phyloP scores from a whole-genome alignment of 2,113 vertebrate genomes.

The Brienomyrus longianalis region DNA sequence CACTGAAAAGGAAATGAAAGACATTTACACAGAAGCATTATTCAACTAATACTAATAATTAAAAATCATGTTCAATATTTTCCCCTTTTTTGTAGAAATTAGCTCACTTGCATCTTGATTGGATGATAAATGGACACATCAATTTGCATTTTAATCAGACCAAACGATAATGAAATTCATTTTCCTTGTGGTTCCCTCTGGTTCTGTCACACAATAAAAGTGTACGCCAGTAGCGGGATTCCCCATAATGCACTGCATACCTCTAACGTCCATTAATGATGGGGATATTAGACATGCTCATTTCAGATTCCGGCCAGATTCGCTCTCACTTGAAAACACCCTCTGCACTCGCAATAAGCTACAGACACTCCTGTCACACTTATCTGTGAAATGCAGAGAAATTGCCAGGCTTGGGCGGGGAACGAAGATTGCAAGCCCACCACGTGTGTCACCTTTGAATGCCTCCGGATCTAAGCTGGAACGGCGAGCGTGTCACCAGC shows the following conservation, averaged over 20 bases:
- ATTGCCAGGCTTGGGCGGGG: not conserved
- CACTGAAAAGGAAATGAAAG: not conserved
- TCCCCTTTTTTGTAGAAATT: not conserved
- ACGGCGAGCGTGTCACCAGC: not conserved
- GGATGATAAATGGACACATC: conserved; percentile 17
- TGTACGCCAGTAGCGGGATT: not conserved
- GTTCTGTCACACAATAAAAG: conserved; percentile 4
- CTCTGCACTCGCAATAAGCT: not conserved
- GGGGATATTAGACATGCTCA: conserved; percentile 3
- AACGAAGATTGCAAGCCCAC: not conserved
- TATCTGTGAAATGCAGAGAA: not conserved
- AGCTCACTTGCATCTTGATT: not conserved
- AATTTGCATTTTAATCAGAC: conserved; percentile 21
- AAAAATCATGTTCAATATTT: not conserved
- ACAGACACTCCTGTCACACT: not conserved
- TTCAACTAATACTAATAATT: not conserved
- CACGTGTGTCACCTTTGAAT: not conserved
- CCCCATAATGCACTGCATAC: not conserved
- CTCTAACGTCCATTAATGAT: not conserved
- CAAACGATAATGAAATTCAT: conserved; percentile 1
- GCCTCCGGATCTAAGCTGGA: not conserved
- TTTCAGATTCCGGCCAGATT: not conserved
- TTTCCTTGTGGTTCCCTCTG: conserved; percentile 1
- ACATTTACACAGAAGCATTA: not conserved
- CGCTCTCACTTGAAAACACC: not conserved